phyloP scores from a whole-genome alignment of 2,797 vertebrate species.

The Menidia menidia region DNA sequence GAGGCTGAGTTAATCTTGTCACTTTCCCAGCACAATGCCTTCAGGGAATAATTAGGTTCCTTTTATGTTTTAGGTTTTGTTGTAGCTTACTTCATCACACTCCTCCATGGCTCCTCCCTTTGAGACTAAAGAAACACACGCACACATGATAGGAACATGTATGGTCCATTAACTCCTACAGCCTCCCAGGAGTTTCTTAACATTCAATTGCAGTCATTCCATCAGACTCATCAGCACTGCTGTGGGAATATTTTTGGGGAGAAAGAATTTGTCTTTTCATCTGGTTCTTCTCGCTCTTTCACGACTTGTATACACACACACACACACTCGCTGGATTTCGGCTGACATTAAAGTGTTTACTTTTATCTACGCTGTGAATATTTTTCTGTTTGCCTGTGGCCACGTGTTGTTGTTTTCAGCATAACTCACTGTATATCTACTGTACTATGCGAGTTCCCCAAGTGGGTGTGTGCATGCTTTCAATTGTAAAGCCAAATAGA shows the following conservation, averaged over 20 bases:
- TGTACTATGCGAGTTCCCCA: neutral
- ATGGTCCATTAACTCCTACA: constrained; percentile 74
- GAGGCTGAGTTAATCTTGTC: constrained; percentile 55
- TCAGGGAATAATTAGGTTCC: constrained; percentile 65
- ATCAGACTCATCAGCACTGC: constrained; percentile 70
- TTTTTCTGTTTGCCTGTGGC: constrained; percentile 10
- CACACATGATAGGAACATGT: constrained; percentile 57
- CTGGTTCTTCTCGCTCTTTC: constrained; percentile 10
- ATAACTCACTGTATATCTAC: neutral
- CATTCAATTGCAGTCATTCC: constrained; percentile 68
- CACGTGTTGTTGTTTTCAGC: neutral
- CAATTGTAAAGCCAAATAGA: neutral
- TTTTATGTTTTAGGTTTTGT: constrained; percentile 45
- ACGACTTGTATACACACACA: constrained; percentile 12
- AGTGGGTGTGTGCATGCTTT: constrained; percentile 12
- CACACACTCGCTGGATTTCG: constrained; percentile 29
- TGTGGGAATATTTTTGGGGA: constrained; percentile 67
- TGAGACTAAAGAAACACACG: constrained; percentile 21
- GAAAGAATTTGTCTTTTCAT: constrained; percentile 65
- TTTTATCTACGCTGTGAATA: constrained; percentile 40
- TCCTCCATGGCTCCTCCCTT: constrained; percentile 51
- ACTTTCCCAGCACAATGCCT: constrained; percentile 57
- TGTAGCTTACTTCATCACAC: constrained; percentile 69
- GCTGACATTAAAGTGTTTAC: constrained; percentile 34
- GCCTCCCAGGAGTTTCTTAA: constrained; percentile 69